Percentiles rank a stretch among this genome's conserved stretches.
These are phyloP conservation scores for Tenebrio molitor DNA, from an alignment of 1,140 invertebrate genomes.

Conservation along the genomic window DNA sequence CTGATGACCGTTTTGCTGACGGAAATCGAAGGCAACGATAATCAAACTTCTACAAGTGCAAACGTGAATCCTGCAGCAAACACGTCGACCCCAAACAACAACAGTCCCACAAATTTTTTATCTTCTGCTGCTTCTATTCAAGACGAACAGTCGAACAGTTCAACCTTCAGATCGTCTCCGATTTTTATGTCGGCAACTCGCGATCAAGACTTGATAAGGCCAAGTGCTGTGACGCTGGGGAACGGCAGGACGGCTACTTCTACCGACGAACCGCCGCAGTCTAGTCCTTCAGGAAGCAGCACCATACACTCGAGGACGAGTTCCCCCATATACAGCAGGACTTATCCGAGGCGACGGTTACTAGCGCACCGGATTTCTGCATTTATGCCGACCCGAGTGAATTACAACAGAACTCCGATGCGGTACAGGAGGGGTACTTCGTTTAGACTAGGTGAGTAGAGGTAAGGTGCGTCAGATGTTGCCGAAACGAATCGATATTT, in stretches of 20 bases:
- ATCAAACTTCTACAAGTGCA: slow-evolving; percentile 5
- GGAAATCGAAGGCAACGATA: slow-evolving; percentile 50
- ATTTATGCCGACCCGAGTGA: slow-evolving; percentile 61
- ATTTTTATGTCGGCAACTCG: slow-evolving; percentile 22
- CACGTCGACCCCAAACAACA: not conserved
- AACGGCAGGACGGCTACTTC: slow-evolving; percentile 2
- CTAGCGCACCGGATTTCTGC: slow-evolving; percentile 60
- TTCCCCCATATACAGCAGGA: slow-evolving; percentile 15
- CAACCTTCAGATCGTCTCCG: slow-evolving; percentile 12
- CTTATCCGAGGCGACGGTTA: slow-evolving; percentile 54
- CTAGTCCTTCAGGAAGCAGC: not conserved
- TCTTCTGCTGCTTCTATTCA: not conserved
- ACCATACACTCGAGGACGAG: slow-evolving; percentile 13
- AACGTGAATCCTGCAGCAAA: not conserved
- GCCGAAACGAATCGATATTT: no score
- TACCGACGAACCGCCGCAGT: not conserved
- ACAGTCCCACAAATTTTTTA: not conserved
- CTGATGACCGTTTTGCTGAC: slow-evolving; percentile 50
- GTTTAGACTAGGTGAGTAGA: slow-evolving; percentile 6
- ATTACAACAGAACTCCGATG: slow-evolving; percentile 48
- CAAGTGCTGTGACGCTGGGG: slow-evolving; percentile 9
- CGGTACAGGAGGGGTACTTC: slow-evolving; percentile 33
- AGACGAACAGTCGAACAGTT: slow-evolving; percentile 1
- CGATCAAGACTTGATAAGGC: slow-evolving; percentile 35
- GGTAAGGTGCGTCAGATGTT: not conserved